Conservation (phyloP, 2,113 vertebrate genomes). For the Falcunculus frontatus region DNA sequence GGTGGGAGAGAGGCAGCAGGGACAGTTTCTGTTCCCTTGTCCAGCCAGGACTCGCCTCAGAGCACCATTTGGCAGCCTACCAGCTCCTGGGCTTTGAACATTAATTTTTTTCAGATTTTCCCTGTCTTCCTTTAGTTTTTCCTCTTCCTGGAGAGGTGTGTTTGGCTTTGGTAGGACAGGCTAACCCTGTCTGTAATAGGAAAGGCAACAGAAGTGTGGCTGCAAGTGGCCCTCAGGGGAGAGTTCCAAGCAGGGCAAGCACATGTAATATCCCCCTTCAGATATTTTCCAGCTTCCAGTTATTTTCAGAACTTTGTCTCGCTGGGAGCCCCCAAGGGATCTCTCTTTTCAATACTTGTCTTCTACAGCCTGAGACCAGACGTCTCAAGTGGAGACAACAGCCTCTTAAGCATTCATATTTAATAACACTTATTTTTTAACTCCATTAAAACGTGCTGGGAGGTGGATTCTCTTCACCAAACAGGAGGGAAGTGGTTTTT, state of each 20-base stretch:
- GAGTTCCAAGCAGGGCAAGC: neutral
- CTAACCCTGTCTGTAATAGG: neutral
- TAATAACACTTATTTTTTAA: neutral
- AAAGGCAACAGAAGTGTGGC: neutral
- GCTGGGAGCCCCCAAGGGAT: neutral
- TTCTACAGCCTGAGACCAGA: neutral
- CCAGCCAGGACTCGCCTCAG: neutral
- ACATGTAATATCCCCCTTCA: neutral
- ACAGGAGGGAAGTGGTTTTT: neutral
- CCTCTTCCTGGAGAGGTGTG: neutral
- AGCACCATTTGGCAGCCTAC: neutral
- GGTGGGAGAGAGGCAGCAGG: neutral
- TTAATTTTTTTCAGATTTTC: neutral
- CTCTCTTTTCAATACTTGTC: neutral
- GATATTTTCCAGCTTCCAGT: neutral
- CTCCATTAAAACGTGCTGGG: neutral
- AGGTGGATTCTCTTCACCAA: neutral
- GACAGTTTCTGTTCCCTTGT: neutral
- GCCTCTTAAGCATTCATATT: conserved; percentile 5
- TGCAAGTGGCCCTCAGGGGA: neutral
- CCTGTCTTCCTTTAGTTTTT: neutral
- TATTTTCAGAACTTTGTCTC: neutral
- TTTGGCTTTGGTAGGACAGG: neutral
- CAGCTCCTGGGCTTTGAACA: neutral
- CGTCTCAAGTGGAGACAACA: neutral